phyloP scores from a whole-genome alignment of 2,113 vertebrate species.

The Crypturellus undulatus region DNA sequence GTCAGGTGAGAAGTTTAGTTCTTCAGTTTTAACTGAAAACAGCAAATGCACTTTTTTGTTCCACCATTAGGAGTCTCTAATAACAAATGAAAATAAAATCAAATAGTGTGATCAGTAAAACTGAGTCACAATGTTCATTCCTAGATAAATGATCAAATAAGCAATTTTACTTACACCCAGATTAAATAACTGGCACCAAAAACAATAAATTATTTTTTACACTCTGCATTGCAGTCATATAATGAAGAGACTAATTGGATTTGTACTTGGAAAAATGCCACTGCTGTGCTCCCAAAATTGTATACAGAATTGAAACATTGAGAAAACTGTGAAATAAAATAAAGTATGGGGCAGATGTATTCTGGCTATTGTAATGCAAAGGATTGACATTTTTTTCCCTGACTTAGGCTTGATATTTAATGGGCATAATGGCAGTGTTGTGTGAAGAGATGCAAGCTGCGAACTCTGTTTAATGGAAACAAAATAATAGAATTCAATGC shows the following conservation, averaged over 20 bases:
- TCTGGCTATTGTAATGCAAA: neutral
- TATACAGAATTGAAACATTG: neutral
- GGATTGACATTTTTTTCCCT: neutral
- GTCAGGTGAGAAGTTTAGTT: neutral
- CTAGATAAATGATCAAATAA: constrained; percentile 36
- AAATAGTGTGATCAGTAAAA: constrained; percentile 21
- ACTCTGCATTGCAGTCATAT: neutral
- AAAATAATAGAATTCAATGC: neutral
- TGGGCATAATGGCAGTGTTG: neutral
- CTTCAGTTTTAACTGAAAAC: neutral
- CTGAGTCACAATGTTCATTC: neutral
- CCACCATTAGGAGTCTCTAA: neutral
- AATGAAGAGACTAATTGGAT: constrained; percentile 46
- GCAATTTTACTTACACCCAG: neutral
- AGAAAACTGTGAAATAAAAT: constrained; percentile 27
- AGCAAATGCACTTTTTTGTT: neutral
- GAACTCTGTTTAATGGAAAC: neutral
- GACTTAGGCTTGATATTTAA: neutral
- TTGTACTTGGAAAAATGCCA: constrained; percentile 26
- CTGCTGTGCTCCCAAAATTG: constrained; percentile 16
- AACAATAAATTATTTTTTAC: neutral
- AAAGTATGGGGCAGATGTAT: neutral
- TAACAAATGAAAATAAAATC: constrained; percentile 23
- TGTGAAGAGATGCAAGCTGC: neutral
- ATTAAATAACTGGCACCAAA: constrained; percentile 27